Conservation (phyloP, 2,797 vertebrate genomes). For the Lates japonicus region DNA sequence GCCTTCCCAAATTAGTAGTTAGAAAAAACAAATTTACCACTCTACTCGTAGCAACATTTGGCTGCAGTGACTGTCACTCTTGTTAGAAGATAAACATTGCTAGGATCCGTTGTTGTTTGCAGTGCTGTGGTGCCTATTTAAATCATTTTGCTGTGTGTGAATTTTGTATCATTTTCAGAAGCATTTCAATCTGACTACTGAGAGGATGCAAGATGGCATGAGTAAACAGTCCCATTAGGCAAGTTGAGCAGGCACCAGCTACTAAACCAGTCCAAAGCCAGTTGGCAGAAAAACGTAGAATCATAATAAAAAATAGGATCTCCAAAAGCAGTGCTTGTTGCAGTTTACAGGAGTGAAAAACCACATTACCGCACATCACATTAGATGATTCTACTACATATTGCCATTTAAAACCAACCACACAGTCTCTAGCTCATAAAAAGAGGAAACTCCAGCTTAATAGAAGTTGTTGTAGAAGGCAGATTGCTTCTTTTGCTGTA, state of each 20-base stretch:
- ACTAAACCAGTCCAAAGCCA: slow-evolving; percentile 21
- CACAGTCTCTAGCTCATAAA: neutral
- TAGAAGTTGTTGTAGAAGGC: slow-evolving; percentile 19
- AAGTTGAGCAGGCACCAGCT: slow-evolving; percentile 10
- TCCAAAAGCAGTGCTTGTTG: neutral
- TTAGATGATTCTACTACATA: neutral
- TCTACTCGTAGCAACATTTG: slow-evolving; percentile 22
- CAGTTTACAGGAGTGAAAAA: neutral
- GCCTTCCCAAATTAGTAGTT: slow-evolving; percentile 40
- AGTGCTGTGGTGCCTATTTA: slow-evolving; percentile 15
- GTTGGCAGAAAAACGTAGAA: slow-evolving; percentile 15
- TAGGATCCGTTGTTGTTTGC: slow-evolving; percentile 27
- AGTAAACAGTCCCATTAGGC: slow-evolving; percentile 21
- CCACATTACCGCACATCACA: neutral
- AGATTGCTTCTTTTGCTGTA: slow-evolving; percentile 24
- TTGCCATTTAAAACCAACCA: slow-evolving; percentile 9
- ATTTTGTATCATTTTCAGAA: slow-evolving; percentile 29
- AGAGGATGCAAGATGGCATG: slow-evolving; percentile 28
- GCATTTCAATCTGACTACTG: slow-evolving; percentile 17
- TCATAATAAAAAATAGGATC: slow-evolving; percentile 17
- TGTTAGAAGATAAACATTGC: slow-evolving; percentile 17
- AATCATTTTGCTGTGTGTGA: slow-evolving; percentile 19
- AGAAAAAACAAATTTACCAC: slow-evolving; percentile 22
- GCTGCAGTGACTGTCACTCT: slow-evolving; percentile 19
- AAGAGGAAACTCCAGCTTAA: neutral